Evolutionary conservation across 1,140 invertebrate genomes (phyloP), one percentile per base, ranked within the genome.

Genomic region (Tyrophagus putrescentiae): DNA sequence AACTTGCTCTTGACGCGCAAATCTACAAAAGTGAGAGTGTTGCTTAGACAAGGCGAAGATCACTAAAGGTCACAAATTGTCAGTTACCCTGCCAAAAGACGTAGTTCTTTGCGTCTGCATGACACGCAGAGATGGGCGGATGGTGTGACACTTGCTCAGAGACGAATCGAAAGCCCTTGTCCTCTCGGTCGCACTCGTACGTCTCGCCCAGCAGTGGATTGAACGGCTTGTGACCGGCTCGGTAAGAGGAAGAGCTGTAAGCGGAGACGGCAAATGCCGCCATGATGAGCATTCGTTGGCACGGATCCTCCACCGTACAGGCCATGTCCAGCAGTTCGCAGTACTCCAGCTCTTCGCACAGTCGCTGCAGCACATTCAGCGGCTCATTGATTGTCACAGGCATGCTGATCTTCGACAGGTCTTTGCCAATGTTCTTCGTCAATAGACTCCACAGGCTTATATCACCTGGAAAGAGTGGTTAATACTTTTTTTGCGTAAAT

Each of bases 291-390:
- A 87, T 81, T 59, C 84, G 73, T 66, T 87, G 82, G 52, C 79
- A 75, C 0, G 80, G 77, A 68, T 81, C 79, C 7, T 76, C 70
- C 34, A 78, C 71, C 7, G 79, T 75, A 5, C 79, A 75, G 4
- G 85, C 85, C 67, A 80, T 77, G 67, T 87, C 82, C 29, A 91
- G 72, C 13, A 91, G 73, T 68, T 85, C 81, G 31, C 79, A 81
- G 71, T 90, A 90, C 69, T 89, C 85, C 56, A 89, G 72, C 71
- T 89, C 84, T 73, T 91, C 87, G 70, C 84, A 84, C 33, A 90
- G 76, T 52, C 85, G 72, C 77, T 82, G 71, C 53, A 89, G 73
- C 72, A 87, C 85, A 69, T 84, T 87, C 1, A 91, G 72, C 13
- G 86, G 87, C 71, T 91, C 87, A 71, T 89, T 90, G 65, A 90